These are phyloP conservation scores for Druon quercuslanigerum DNA, from an alignment of 1,140 invertebrate species.

Conservation along the genomic window DNA sequence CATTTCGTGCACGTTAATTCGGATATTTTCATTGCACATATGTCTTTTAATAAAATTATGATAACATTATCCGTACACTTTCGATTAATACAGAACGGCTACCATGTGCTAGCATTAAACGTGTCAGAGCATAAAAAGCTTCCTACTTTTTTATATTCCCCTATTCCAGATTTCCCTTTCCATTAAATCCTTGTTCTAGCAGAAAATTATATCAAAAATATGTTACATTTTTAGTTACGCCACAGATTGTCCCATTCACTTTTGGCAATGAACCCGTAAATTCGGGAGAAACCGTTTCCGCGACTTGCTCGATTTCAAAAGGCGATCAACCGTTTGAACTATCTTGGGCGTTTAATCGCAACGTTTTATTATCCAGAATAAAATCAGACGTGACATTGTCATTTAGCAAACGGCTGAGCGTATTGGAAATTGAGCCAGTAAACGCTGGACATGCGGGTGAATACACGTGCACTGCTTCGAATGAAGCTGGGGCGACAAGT, in stretches of 20 bases:
- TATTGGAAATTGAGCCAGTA: constrained; percentile 79
- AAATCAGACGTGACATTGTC: constrained; percentile 73
- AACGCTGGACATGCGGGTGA: constrained; percentile 78
- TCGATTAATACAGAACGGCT: constrained; percentile 41
- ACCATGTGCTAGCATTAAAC: constrained; percentile 7
- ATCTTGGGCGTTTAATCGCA: constrained; percentile 81
- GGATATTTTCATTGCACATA: constrained; percentile 39
- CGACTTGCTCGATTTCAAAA: constrained; percentile 83
- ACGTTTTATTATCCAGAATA: constrained; percentile 55
- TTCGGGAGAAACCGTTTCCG: constrained; percentile 81
- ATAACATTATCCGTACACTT: constrained; percentile 39
- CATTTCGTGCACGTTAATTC: constrained; percentile 43
- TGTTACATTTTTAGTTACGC: constrained; percentile 76
- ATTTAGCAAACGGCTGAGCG: constrained; percentile 75
- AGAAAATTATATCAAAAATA: not conserved
- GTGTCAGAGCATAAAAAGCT: not conserved
- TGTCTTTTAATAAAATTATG: constrained; percentile 16
- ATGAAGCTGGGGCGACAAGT: constrained; percentile 78
- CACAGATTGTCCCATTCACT: constrained; percentile 80
- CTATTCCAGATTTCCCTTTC: not conserved
- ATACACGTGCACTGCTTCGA: constrained; percentile 80
- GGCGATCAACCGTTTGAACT: constrained; percentile 85
- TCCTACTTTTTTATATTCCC: not conserved
- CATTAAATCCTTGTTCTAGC: not conserved
- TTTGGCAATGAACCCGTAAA: constrained; percentile 82